Evolutionary conservation across 2,113 vertebrate genomes (phyloP).

Genomic region (Cygnus atratus): DNA sequence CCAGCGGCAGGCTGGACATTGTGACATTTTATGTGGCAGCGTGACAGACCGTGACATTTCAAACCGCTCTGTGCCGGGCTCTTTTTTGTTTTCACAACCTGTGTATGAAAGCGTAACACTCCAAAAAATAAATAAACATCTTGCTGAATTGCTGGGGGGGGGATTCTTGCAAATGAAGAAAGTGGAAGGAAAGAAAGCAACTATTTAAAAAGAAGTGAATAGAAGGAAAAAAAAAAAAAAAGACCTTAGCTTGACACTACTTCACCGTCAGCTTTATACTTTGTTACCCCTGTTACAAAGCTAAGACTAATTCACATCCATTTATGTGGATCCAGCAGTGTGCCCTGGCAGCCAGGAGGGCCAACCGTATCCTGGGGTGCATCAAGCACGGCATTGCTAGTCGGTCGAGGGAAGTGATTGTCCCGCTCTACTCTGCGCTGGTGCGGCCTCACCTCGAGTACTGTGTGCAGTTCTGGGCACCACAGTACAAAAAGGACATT

Average conservation of each 20-base stretch:
- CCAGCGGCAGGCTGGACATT: fast-evolving
- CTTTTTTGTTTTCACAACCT: neutral
- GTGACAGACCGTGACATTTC: neutral
- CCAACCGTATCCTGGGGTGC: no score
- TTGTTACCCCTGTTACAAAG: neutral
- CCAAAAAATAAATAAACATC: neutral
- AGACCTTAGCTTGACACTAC: neutral
- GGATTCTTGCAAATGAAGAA: neutral
- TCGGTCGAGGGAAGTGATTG: no score
- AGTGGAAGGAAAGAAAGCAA: neutral
- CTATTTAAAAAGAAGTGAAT: neutral
- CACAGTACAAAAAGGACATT: no score
- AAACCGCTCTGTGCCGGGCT: neutral
- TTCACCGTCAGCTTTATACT: neutral
- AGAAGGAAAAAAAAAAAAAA: no score
- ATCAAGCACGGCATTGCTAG: no score
- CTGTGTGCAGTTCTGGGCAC: no score
- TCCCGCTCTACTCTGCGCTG: no score
- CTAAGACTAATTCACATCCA: neutral
- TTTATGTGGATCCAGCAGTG: neutral
- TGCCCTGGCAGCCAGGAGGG: no score
- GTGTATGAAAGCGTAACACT: neutral
- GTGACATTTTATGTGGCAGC: neutral
- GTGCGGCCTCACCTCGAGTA: no score
- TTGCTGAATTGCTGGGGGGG: neutral